Conservation (phyloP, 2,113 vertebrate genomes). For the Pteronura brasiliensis region DNA sequence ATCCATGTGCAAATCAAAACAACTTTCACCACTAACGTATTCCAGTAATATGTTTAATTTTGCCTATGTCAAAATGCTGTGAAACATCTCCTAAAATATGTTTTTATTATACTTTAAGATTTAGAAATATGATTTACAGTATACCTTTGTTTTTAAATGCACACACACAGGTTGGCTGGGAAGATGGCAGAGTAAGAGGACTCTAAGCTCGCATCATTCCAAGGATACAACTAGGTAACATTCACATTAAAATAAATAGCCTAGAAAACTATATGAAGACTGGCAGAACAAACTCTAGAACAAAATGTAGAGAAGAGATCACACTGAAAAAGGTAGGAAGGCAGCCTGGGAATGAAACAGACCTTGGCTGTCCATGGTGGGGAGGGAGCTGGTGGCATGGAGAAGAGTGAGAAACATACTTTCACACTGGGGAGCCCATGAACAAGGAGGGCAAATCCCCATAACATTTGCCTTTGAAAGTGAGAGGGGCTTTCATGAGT, state of each 20-base stretch:
- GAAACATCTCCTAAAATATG: not conserved
- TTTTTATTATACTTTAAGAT: not conserved
- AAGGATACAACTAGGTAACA: not conserved
- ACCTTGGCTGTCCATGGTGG: not conserved
- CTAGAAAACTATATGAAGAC: not conserved
- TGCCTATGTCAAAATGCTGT: not conserved
- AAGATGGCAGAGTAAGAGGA: not conserved
- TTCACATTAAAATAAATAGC: not conserved
- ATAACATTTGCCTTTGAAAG: not conserved
- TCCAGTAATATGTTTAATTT: not conserved
- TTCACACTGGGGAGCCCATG: not conserved
- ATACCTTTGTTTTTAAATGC: not conserved
- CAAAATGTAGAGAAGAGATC: not conserved
- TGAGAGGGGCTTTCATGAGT: not conserved
- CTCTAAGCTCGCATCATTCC: not conserved
- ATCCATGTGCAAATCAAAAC: conserved; percentile 18
- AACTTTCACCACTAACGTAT: not conserved
- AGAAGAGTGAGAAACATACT: not conserved
- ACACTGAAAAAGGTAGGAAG: not conserved
- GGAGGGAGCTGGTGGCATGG: not conserved
- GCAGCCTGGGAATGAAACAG: not conserved
- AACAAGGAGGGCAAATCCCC: not conserved
- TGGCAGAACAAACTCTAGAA: not conserved
- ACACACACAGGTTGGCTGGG: not conserved
- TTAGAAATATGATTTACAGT: not conserved